Base-by-base conservation (phyloP, 1,140 invertebrate genomes). In the Mactra quadrangularis region DNA sequence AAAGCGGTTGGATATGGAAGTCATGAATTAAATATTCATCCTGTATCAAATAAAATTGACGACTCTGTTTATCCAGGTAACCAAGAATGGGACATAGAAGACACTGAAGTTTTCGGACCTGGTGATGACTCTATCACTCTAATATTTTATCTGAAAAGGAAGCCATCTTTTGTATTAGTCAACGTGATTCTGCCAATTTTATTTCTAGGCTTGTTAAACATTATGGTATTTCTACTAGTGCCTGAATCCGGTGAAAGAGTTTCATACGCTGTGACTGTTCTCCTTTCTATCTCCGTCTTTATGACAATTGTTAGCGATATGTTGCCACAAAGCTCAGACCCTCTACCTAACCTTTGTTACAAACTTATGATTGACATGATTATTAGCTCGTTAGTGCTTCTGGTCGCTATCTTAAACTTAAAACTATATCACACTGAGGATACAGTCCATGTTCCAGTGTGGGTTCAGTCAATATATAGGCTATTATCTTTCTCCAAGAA, bases 241-340 rank as follows among this genome's bases (percentile, higher is more conserved):
- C 53, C 68, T 4, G 70, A 82, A 29, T 82, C 78, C 17, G 78
- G 78, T 7, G 78, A 82, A 52, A 59, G 70, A 45, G 68, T 82
- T 41, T 72, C 68, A 27, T 82, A 70, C 38, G 38, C 45, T n/a
- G n/a, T 82, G 13, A 82, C 78, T 1, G 55, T 72, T 19, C 59
- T 82, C 1, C 59, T 82, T 3, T 25, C 78, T 22, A 47, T 82
- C 25, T 57, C 70, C 15, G 78, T 82, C 3, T 74, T 62, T 25
- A 33, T 82, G 45, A 82, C 78, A 0, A 57, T 82, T 13, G 59
- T 82, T 17, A 62, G 68, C 27, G 78, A 82, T 15, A 72, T 59
- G 66, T 41, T 82, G 41, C 78, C 78, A 4, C 47, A 53, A 7
- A 64, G 50, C 53, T 82, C 78, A 13, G 55, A 52, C 0, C 78